Evolutionary conservation across 2,113 vertebrate genomes (phyloP).

Genomic region (Todiramphus saurophagus): DNA sequence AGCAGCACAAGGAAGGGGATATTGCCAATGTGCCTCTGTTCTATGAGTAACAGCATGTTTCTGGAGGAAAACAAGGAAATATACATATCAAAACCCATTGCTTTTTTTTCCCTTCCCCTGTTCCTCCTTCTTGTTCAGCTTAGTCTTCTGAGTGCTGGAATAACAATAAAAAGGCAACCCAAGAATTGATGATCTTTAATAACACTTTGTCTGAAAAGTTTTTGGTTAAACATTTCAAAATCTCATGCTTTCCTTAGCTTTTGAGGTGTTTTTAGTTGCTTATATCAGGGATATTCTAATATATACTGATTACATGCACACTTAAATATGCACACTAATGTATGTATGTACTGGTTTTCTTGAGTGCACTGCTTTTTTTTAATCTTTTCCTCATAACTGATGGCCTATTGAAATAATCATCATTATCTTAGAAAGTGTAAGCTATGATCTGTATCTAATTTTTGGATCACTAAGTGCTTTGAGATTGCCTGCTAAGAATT

Average conservation of each 20-base stretch:
- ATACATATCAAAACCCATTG: fast-evolving
- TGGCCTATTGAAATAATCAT: neutral
- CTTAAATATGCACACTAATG: too few species aligned
- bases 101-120: fast-evolving
- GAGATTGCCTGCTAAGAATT: neutral
- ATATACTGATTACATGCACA: neutral
- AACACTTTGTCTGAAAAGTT: neutral
- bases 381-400: neutral
- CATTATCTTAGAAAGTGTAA: neutral
- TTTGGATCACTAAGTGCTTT: neutral
- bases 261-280: neutral
- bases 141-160: neutral
- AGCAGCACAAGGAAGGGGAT: neutral
- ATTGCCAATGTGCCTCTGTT: neutral
- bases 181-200: neutral
- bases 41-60: neutral
- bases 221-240: neutral
- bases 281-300: neutral
- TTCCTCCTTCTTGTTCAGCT: neutral
- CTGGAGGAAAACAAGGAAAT: neutral
- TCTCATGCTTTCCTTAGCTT: neutral
- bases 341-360: neutral
- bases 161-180: neutral
- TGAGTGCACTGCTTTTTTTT: neutral
- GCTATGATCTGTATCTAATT: fast-evolving